Base-by-base conservation (phyloP, 2,113 vertebrate genomes). In the Pterocles burchelli region DNA sequence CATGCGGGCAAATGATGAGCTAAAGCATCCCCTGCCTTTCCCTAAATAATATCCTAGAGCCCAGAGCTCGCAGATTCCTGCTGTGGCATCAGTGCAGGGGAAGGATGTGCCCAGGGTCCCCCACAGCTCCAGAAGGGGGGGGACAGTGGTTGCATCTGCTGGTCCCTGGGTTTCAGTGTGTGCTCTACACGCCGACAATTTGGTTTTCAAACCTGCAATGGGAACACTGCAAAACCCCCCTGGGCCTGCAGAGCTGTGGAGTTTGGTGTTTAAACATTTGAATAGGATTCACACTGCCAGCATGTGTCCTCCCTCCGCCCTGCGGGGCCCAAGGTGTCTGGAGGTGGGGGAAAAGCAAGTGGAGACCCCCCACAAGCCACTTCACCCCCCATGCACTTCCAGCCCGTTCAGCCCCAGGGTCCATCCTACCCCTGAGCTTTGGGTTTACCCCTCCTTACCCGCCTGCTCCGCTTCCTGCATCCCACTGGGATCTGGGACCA, bases 81-180 rank as follows among this genome's bases (percentile, higher is more conserved):
- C 34, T 74, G 43, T 0, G 0, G 21, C 57, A 9, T 36, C 0
- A 0, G 1, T 34, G 41, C 2, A 1, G 24, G 33, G 5, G 3
- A 13, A 67, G 33, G 36, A 54, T 33, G 36, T 45, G 31, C 18
- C 34, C 49, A 51, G 14, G 17, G 11, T 17, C 20, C 71, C 16
- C 20, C 2, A 1, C 49, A 31, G 34, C 59, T 74, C 38, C 45
- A 11, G 34, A 38, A 67, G 41, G 46, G 72, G 0, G 0, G 49
- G 46, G 46, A 11, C 1, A 2, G 51, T 18, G 49, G 17, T 5
- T 65, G 36, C 24, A 52, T 14, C 17, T 33, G 6, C 7, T 62
- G 13, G 28, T 19, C 26, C 34, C 14, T 28, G 61, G 18, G 28
- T 2, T 49, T 63, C n/a, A 9, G 36, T 0, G 17, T 11, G 38